phyloP scores from a whole-genome alignment of 2,113 vertebrate species.

The Lanius collurio region DNA sequence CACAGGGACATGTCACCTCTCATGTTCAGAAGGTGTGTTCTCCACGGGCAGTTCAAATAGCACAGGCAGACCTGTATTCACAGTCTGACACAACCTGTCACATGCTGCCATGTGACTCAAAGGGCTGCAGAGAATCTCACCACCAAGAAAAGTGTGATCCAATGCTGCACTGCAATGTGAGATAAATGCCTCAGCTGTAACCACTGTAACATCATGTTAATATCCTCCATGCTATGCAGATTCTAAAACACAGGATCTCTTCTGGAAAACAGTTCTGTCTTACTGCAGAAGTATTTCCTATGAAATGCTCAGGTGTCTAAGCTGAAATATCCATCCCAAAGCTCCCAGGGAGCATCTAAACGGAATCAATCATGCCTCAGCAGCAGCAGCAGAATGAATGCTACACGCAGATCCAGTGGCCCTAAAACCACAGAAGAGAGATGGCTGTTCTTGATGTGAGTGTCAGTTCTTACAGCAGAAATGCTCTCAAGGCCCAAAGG shows the following conservation, averaged over 20 bases:
- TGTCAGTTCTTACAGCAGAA: neutral
- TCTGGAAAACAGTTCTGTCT: neutral
- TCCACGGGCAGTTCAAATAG: neutral
- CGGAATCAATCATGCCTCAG: rapidly evolving
- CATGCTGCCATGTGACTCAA: neutral
- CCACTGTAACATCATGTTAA: neutral
- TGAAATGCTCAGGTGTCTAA: neutral
- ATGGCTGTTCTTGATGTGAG: neutral
- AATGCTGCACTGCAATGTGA: neutral
- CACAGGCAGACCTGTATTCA: neutral
- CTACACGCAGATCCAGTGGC: neutral
- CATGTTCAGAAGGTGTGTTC: neutral
- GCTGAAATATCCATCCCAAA: neutral
- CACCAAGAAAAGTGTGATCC: neutral
- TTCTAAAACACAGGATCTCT: neutral
- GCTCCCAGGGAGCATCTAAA: neutral
- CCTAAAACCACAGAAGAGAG: neutral
- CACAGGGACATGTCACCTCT: neutral
- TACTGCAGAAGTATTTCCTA: neutral
- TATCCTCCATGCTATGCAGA: neutral
- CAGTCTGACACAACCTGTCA: neutral
- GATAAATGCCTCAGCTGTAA: rapidly evolving
- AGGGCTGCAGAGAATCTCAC: neutral
- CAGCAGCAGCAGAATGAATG: neutral
- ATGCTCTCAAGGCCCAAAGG: neutral